phyloP scores from a whole-genome alignment of 2,113 vertebrate genomes.

The Stegostoma tigrinum region DNA sequence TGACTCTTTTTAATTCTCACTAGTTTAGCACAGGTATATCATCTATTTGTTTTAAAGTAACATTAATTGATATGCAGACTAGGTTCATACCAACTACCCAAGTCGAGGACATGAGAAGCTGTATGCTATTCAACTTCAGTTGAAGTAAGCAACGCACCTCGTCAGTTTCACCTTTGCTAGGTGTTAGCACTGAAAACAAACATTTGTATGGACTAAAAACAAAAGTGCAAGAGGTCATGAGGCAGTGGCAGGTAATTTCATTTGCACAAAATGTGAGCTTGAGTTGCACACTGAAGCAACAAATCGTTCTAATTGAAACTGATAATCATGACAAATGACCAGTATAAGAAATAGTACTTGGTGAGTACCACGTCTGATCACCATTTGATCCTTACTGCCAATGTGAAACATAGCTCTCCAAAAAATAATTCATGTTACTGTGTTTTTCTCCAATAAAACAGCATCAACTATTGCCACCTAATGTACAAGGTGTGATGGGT shows the following conservation, averaged over 20 bases:
- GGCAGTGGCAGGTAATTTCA: neutral
- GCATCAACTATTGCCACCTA: too few relatives aligned
- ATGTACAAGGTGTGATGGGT: too few relatives aligned
- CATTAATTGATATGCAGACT: neutral
- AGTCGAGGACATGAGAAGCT: neutral
- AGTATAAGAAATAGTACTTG: too few relatives aligned
- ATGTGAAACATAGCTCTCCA: neutral
- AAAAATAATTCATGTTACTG: neutral
- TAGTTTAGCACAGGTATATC: neutral
- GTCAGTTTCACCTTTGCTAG: neutral
- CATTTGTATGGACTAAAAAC: too few relatives aligned
- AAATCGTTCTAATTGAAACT: too few relatives aligned
- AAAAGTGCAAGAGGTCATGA: neutral
- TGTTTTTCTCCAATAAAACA: neutral
- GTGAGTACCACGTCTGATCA: too few relatives aligned
- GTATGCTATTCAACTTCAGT: neutral
- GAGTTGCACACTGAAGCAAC: too few relatives aligned
- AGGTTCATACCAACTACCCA: neutral
- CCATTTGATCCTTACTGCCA: neutral
- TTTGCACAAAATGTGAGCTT: neutral
- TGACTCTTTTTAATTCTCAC: neutral
- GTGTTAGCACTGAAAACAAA: neutral
- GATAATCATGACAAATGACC: too few relatives aligned
- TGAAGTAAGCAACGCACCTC: neutral
- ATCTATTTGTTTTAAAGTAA: neutral